Conservation (phyloP, 2,113 vertebrate species). For the Talpa occidentalis region DNA sequence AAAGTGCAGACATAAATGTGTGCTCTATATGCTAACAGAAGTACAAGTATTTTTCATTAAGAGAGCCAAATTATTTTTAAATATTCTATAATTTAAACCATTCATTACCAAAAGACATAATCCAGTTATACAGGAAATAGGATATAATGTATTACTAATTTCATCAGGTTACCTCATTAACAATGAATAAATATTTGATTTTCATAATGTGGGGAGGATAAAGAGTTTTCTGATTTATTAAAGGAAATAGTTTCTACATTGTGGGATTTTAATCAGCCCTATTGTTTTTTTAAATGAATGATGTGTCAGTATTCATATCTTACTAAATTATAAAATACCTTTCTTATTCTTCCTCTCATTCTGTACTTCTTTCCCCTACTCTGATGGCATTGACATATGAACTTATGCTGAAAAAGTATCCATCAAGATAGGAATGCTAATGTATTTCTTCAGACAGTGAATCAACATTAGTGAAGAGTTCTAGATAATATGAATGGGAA, state of each 20-base stretch:
- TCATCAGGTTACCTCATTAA: neutral
- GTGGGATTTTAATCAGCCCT: neutral
- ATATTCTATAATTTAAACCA: neutral
- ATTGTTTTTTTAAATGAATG: neutral
- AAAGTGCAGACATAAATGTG: neutral
- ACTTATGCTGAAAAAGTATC: neutral
- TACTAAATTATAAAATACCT: neutral
- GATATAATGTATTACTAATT: neutral
- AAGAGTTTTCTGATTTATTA: neutral
- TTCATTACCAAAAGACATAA: neutral
- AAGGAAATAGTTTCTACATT: neutral
- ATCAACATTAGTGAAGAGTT: neutral
- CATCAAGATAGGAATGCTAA: neutral
- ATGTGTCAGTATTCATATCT: neutral
- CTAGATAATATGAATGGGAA: neutral
- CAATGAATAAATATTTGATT: neutral
- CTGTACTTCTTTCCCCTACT: neutral
- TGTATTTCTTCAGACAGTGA: neutral
- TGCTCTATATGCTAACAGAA: neutral
- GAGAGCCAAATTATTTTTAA: neutral
- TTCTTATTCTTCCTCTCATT: neutral
- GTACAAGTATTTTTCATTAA: neutral
- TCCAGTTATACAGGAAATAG: neutral
- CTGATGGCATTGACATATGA: neutral
- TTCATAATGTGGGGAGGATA: neutral